Base-by-base conservation (phyloP, 2,888 invertebrate species). In the Lucinisca nassula region DNA sequence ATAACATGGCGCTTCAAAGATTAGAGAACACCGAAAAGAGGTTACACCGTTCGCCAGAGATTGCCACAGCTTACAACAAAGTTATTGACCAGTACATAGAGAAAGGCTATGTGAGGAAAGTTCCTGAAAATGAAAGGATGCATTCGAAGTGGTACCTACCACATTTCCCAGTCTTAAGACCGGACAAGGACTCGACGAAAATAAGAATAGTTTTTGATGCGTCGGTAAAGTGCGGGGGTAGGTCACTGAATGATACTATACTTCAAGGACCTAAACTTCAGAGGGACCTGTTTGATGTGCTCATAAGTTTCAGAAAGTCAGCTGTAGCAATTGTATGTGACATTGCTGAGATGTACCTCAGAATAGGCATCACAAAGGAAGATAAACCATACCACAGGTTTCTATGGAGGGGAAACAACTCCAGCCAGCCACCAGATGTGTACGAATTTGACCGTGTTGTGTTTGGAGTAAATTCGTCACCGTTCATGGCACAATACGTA, bases 241-340 rank as follows among this genome's bases (percentile, higher is more conserved):
- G 83, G 14, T 84, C 77, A 21, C 49, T 91, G n/a, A n/a, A n/a
- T 80, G 82, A 87, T 70, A 40, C 49, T 14, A 80, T 88, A 40
- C n/a, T 83, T 21, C 80, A 74, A 49, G 91, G 90, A n/a, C 89
- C 90, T 37, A 89, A 88, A 32, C 74, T 92, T n/a, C 89, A 90
- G 55, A 55, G 38, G 14, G 85, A 88, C 37, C 86, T 92, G n/a
- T n/a, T n/a, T n/a, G n/a, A n/a, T n/a, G n/a, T n/a, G n/a, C n/a
- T n/a, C n/a, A n/a, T n/a, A n/a, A n/a, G n/a, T n/a, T n/a, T n/a
- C n/a, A n/a, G n/a, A n/a, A n/a, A n/a, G n/a, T n/a, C n/a, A n/a
- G n/a, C n/a, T n/a, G n/a, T n/a, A n/a, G n/a, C n/a, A n/a, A n/a
- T n/a, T n/a, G n/a, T n/a, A n/a, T n/a, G n/a, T n/a, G n/a, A n/a